Evolutionary conservation across 2,113 vertebrate genomes (phyloP).

Genomic region (Opisthocomus hoazin): DNA sequence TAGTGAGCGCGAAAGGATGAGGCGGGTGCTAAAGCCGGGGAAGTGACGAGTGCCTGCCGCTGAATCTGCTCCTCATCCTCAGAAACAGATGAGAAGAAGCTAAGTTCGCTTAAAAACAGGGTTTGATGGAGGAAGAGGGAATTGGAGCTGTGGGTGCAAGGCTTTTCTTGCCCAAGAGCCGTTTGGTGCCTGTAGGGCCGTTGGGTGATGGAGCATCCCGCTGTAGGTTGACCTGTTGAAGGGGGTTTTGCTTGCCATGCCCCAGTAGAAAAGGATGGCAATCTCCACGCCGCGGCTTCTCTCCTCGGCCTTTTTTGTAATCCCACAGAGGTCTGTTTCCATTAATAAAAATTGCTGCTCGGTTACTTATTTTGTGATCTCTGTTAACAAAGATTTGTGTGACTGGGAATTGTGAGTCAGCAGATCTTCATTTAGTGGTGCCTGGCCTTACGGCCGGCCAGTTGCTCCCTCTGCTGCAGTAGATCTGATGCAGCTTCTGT

Average conservation of each 20-base stretch:
- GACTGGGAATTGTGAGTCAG: constrained; percentile 9
- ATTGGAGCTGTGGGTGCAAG: background rate
- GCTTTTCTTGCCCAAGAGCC: background rate
- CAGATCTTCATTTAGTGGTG: background rate
- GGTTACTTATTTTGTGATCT: background rate
- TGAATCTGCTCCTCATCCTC: background rate
- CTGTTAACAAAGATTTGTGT: background rate
- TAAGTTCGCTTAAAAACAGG: background rate
- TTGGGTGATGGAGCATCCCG: background rate
- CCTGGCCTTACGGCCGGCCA: background rate
- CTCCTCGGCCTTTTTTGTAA: background rate
- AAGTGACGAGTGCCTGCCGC: background rate
- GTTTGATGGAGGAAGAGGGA: background rate
- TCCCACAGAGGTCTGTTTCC: background rate
- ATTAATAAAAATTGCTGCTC: background rate
- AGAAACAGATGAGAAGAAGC: background rate
- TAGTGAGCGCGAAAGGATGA: background rate
- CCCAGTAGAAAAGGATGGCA: background rate
- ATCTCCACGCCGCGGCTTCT: background rate
- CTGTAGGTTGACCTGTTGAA: fast-evolving
- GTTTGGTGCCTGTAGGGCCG: background rate
- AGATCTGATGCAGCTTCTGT: background rate
- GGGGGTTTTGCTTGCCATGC: background rate
- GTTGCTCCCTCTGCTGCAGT: background rate
- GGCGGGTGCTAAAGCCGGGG: background rate